Evolutionary conservation across 37 sponge, comb jelly and placozoan genomes (phyloP), one percentile per base, ranked within the genome.

Genomic region (Halichondria panicea): DNA sequence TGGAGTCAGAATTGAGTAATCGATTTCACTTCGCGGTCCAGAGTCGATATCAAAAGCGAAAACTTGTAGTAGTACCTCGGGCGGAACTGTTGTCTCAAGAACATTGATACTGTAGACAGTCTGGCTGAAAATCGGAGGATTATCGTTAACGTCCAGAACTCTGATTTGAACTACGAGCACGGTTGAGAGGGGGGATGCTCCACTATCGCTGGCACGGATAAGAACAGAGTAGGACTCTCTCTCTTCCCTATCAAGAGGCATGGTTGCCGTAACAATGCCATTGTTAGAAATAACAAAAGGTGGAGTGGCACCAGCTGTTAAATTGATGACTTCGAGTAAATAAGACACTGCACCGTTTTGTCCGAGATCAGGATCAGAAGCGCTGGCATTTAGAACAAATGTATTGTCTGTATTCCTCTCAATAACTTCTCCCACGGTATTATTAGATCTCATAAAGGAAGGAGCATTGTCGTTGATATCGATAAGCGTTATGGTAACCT

Each of bases 401-500:
- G 35, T 18, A 3, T 42, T 41, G 4, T 31, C 25, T 1, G 52
- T 5, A 1, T 27, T 18, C 40, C 72, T 72, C 58, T 85, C 86
- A 12, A 33, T 31, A 6, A 72, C 41, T 1, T 40, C 15, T 13
- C 21, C 41, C 21, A 33, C 35, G 4, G 3, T 1, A 7, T 38
- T 27, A 4, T 45, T 31, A 18, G 15, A 27, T 1, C 71, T 63
- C 7, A 1, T 60, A 45, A 89, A 80, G 3, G 68, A 18, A 0
- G 90, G 90, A 5, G 62, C 27, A 76, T 88, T 88, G 38, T 88
- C 89, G 34, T 88, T 88, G 61, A 82, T 68, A 55, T 88, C 89
- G 1, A n/a, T 15, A 13, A 85, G 55, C 2, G 24, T 46, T 43
- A 85, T 77, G 1, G 42, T 72, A 57, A 78, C 33, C 12, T 12